Evolutionary conservation across 2,888 invertebrate genomes (phyloP).

Genomic region (Morinoia aosen): DNA sequence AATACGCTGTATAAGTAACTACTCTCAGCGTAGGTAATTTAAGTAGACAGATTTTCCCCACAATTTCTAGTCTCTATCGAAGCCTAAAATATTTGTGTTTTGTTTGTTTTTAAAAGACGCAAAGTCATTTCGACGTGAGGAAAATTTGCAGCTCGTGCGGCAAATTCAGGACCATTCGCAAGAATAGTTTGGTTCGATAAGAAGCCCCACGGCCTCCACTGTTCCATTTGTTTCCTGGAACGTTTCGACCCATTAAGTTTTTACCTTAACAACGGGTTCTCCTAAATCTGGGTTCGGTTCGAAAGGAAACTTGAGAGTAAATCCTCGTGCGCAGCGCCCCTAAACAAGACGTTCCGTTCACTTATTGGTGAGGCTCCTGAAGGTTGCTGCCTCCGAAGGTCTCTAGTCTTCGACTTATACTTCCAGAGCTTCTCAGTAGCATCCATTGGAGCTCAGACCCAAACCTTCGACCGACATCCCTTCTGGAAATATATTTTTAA

Average conservation of each 20-base stretch:
- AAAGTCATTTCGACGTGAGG: not conserved
- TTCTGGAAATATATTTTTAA: conserved; percentile 52
- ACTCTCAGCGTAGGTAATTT: not conserved
- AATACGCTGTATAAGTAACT: not conserved
- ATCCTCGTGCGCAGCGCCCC: not conserved
- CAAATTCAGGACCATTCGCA: not conserved
- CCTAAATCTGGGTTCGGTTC: conserved; percentile 16
- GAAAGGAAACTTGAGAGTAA: conserved; percentile 27
- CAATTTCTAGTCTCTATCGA: not conserved
- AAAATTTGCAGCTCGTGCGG: not conserved
- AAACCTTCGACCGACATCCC: conserved; percentile 39
- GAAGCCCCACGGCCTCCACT: not conserved
- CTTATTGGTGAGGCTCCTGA: not conserved
- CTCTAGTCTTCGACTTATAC: conserved; percentile 30
- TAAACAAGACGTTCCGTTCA: conserved; percentile 43
- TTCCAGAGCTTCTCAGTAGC: conserved; percentile 33
- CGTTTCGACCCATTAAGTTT: conserved; percentile 42
- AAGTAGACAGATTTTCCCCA: not conserved
- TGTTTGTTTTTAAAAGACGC: not conserved
- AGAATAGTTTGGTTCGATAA: conserved; percentile 3
- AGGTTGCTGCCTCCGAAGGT: not conserved
- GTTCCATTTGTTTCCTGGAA: not conserved
- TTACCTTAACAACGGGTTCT: not conserved
- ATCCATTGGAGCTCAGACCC: conserved; percentile 44
- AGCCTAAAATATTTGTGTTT: not conserved